A percentile compares a stretch with the other conserved stretches of the same genome.
Conservation (phyloP, 1,140 invertebrate species). For the Drosophila arizonae region DNA sequence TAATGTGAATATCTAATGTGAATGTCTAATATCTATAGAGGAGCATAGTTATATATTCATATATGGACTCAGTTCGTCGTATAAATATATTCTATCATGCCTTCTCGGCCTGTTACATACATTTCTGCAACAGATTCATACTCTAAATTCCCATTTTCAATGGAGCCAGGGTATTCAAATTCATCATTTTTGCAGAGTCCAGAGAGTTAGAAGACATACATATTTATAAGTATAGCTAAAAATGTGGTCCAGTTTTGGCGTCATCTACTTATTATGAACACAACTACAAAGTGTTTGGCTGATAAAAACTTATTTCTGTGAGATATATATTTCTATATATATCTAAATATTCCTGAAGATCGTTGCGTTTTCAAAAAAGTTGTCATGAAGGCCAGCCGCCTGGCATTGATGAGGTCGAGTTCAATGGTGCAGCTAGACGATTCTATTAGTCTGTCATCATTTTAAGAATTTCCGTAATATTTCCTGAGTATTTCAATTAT, state of each 20-base stretch:
- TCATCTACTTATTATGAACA: slow-evolving; percentile 5
- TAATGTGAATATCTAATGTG: too few relatives aligned
- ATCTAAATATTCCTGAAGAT: slow-evolving; percentile 47
- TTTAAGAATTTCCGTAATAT: slow-evolving; percentile 13
- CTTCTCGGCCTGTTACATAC: too few relatives aligned
- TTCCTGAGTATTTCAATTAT: too few relatives aligned
- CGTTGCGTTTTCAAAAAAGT: slow-evolving; percentile 43
- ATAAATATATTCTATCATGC: too few relatives aligned
- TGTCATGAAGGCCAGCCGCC: slow-evolving; percentile 58
- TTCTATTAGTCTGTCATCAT: slow-evolving; percentile 33
- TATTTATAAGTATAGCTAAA: not conserved
- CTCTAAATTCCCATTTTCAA: too few relatives aligned
- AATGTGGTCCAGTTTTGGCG: slow-evolving; percentile 1
- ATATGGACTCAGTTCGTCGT: too few relatives aligned
- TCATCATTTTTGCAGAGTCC: too few relatives aligned
- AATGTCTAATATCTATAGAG: too few relatives aligned
- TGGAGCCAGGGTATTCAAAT: too few relatives aligned
- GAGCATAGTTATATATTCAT: too few relatives aligned
- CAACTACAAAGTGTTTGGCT: slow-evolving; percentile 40
- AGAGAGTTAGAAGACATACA: too few relatives aligned
- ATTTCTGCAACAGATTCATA: too few relatives aligned
- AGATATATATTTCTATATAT: not conserved
- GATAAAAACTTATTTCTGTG: slow-evolving; percentile 39
- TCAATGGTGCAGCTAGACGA: slow-evolving; percentile 56
- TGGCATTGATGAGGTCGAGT: slow-evolving; percentile 73